Evolutionary conservation across 2,888 invertebrate species (phyloP).

Genomic region (Meta bourneti): DNA sequence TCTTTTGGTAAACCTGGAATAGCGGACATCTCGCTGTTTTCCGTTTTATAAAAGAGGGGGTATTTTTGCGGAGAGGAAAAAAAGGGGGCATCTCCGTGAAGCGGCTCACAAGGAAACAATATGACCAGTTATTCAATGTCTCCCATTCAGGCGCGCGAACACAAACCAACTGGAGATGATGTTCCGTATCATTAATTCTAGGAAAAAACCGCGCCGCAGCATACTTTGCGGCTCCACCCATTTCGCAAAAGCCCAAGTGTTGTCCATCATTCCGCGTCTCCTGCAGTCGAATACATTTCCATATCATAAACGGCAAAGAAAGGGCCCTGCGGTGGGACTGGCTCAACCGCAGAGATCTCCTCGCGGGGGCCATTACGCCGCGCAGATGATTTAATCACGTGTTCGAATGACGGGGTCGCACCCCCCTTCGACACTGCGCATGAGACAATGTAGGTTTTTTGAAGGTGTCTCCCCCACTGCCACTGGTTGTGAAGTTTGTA

Average conservation of each 20-base stretch:
- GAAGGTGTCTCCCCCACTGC: neutral
- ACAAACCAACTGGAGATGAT: slow-evolving; percentile 76
- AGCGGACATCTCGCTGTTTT: slow-evolving; percentile 56
- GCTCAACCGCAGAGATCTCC: slow-evolving; percentile 5
- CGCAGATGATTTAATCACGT: slow-evolving; percentile 53
- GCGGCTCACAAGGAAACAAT: slow-evolving; percentile 72
- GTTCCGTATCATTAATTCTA: slow-evolving; percentile 76
- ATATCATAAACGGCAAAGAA: slow-evolving; percentile 76
- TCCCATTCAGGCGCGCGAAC: slow-evolving; percentile 63
- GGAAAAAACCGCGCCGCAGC: slow-evolving; percentile 69
- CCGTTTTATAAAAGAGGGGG: slow-evolving; percentile 62
- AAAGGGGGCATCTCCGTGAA: slow-evolving; percentile 37
- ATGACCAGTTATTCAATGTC: slow-evolving; percentile 76
- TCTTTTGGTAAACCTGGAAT: slow-evolving; percentile 63
- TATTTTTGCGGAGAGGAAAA: slow-evolving; percentile 47
- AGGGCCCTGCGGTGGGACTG: slow-evolving; percentile 24
- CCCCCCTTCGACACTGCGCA: slow-evolving; percentile 16
- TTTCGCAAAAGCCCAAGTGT: slow-evolving; percentile 71
- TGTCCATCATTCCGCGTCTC: slow-evolving; percentile 75
- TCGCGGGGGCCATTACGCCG: slow-evolving; percentile 20
- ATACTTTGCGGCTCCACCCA: slow-evolving; percentile 70
- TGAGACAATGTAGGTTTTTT: slow-evolving; percentile 56
- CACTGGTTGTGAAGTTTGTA: too few species aligned
- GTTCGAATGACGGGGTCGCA: slow-evolving; percentile 6
- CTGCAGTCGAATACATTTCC: slow-evolving; percentile 76